These are phyloP conservation scores for Abrostola triplasia DNA, from an alignment of 2,888 invertebrate genomes.

Conservation along the genomic window DNA sequence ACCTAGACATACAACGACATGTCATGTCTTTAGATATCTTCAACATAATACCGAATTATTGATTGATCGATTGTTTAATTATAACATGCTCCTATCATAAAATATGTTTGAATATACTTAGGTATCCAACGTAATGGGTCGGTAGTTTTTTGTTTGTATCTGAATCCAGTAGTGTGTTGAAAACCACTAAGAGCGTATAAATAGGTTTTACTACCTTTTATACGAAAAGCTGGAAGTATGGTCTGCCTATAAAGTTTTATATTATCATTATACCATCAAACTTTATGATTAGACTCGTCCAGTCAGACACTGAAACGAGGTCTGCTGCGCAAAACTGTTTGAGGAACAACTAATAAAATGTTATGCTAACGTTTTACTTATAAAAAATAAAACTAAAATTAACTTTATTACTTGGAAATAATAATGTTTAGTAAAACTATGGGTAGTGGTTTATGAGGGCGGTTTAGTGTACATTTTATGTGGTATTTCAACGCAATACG, in stretches of 20 bases:
- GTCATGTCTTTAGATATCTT: too few relatives aligned
- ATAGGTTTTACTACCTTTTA: slow-evolving; percentile 54
- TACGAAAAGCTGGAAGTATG: slow-evolving; percentile 49
- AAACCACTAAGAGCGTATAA: slow-evolving; percentile 50
- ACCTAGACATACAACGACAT: too few relatives aligned
- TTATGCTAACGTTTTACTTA: slow-evolving; percentile 14
- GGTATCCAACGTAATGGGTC: slow-evolving; percentile 4
- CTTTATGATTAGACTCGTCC: slow-evolving; percentile 61
- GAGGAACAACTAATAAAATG: slow-evolving; percentile 47
- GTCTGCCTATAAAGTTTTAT: slow-evolving; percentile 62
- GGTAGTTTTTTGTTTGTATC: slow-evolving; percentile 33
- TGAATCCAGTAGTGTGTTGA: slow-evolving; percentile 24
- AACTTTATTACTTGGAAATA: slow-evolving; percentile 11
- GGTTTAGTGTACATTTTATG: slow-evolving; percentile 36
- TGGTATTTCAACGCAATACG: slow-evolving; percentile 54
- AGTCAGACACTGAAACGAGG: slow-evolving; percentile 48
- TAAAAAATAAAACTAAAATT: slow-evolving; percentile 19
- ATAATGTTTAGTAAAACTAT: slow-evolving; percentile 10
- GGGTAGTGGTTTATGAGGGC: slow-evolving; percentile 1
- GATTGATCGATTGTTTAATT: too few relatives aligned
- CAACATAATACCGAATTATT: too few relatives aligned
- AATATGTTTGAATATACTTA: slow-evolving; percentile 9
- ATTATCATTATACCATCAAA: slow-evolving; percentile 62
- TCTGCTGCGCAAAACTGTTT: slow-evolving; percentile 45
- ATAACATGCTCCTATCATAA: not conserved